Conservation (phyloP, 2,888 invertebrate species). For the Diaphora mendica region DNA sequence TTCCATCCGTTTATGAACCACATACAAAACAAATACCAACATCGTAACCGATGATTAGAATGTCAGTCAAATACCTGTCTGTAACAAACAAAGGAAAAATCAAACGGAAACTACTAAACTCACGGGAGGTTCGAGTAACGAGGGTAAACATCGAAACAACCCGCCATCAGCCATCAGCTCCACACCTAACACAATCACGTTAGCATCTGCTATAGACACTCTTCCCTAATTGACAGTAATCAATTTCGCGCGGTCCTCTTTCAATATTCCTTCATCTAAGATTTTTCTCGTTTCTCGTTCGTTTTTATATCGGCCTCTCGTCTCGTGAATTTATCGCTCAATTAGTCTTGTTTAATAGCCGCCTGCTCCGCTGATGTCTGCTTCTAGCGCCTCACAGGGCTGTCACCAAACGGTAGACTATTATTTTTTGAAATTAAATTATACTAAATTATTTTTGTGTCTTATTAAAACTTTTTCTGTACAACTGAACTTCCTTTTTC, state of each 20-base stretch:
- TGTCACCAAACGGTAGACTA: constrained; percentile 53
- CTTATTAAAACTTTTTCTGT: too few relatives aligned
- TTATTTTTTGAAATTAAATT: not conserved
- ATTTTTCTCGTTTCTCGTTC: constrained; percentile 77
- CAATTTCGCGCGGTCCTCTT: constrained; percentile 82
- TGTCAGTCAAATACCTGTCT: constrained; percentile 9
- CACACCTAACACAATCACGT: constrained; percentile 54
- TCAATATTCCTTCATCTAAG: constrained; percentile 84
- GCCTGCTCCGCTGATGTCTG: constrained; percentile 86
- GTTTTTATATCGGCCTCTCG: constrained; percentile 82
- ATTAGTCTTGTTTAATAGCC: constrained; percentile 88
- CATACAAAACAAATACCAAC: not conserved
- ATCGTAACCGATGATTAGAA: not conserved
- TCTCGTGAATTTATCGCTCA: constrained; percentile 87
- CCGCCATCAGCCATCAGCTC: constrained; percentile 42
- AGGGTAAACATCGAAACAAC: constrained; percentile 38
- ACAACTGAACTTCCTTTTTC: not conserved
- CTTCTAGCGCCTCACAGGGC: constrained; percentile 80
- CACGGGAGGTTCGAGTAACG: constrained; percentile 34
- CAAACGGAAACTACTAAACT: constrained; percentile 36
- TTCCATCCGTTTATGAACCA: not conserved
- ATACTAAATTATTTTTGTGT: not conserved
- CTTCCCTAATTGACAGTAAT: constrained; percentile 84
- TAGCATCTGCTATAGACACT: constrained; percentile 78
- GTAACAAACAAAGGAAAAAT: constrained; percentile 16